Percentiles rank a stretch among this genome's conserved stretches.
Conservation (phyloP, 2,888 invertebrate genomes). For the Diadromus collaris region DNA sequence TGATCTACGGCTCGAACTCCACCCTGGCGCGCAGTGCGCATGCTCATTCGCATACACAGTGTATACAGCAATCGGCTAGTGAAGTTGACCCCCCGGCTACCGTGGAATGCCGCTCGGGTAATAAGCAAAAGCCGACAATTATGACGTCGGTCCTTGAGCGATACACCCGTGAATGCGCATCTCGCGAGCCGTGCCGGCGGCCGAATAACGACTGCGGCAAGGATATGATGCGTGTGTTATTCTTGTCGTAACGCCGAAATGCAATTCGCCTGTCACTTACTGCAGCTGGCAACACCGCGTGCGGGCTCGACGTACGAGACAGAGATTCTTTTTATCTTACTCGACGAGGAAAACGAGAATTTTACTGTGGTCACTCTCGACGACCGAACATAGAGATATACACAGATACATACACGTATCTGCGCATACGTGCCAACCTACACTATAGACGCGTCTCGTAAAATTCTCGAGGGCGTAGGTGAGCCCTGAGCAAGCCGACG, state of each 20-base stretch:
- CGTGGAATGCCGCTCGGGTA: slow-evolving; percentile 69
- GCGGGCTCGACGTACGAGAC: slow-evolving; percentile 34
- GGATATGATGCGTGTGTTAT: slow-evolving; percentile 38
- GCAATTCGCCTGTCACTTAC: slow-evolving; percentile 57
- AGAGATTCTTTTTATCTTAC: slow-evolving; percentile 43
- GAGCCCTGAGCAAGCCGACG: slow-evolving; percentile 51
- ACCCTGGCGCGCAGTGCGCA: slow-evolving; percentile 35
- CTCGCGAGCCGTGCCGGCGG: slow-evolving; percentile 39
- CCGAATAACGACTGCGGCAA: slow-evolving; percentile 37
- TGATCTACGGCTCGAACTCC: slow-evolving; percentile 73
- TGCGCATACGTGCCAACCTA: slow-evolving; percentile 26
- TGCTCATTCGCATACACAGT: slow-evolving; percentile 1
- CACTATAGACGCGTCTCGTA: slow-evolving; percentile 65
- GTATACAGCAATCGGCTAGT: slow-evolving; percentile 24
- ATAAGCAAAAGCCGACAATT: slow-evolving; percentile 75
- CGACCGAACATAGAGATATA: slow-evolving; percentile 43
- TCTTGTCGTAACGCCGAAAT: slow-evolving; percentile 49
- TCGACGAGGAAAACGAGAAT: slow-evolving; percentile 55
- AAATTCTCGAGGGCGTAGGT: slow-evolving; percentile 68
- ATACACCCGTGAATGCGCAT: slow-evolving; percentile 4
- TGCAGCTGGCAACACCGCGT: slow-evolving; percentile 41
- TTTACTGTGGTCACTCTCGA: slow-evolving; percentile 22
- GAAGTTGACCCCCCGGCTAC: slow-evolving; percentile 70
- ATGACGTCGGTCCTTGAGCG: slow-evolving; percentile 68
- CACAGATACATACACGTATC: not conserved